phyloP scores from a whole-genome alignment of 2,888 invertebrate species.

The Phaedon cochleariae region DNA sequence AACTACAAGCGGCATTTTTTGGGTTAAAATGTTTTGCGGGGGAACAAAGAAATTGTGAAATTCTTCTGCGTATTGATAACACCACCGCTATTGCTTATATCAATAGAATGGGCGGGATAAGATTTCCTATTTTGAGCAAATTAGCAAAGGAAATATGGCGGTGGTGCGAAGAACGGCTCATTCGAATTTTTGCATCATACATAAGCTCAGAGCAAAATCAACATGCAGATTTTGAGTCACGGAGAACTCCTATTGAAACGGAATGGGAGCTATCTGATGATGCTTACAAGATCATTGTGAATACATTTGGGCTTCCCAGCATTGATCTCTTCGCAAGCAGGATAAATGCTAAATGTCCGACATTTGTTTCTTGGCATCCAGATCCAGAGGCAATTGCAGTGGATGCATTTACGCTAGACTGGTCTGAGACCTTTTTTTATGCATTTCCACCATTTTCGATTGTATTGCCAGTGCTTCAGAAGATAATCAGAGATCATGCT shows the following conservation, averaged over 20 bases:
- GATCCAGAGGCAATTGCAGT: slow-evolving; percentile 15
- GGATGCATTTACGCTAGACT: slow-evolving; percentile 17
- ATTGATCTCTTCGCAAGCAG: slow-evolving; percentile 15
- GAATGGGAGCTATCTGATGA: slow-evolving; percentile 8
- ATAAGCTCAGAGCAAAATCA: no score
- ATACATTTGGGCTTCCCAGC: slow-evolving; percentile 6
- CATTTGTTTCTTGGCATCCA: slow-evolving; percentile 18
- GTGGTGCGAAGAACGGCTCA: no score
- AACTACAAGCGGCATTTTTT: no score
- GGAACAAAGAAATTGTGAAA: no score
- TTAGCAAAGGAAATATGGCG: no score
- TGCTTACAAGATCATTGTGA: not conserved
- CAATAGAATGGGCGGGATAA: no score
- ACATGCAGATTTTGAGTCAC: no score
- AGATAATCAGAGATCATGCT: slow-evolving; percentile 17
- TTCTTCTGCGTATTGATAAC: no score
- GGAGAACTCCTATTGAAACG: not conserved
- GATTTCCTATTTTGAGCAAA: no score
- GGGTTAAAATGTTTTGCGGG: no score
- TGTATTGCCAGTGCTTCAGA: slow-evolving; percentile 7
- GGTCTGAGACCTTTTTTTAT: slow-evolving; percentile 12
- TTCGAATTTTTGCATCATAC: no score
- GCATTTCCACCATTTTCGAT: slow-evolving; percentile 17
- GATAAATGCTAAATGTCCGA: slow-evolving; percentile 5
- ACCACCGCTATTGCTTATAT: no score